These are phyloP conservation scores for Lanistes nyassanus DNA, from an alignment of 1,140 invertebrate genomes.

Conservation along the genomic window DNA sequence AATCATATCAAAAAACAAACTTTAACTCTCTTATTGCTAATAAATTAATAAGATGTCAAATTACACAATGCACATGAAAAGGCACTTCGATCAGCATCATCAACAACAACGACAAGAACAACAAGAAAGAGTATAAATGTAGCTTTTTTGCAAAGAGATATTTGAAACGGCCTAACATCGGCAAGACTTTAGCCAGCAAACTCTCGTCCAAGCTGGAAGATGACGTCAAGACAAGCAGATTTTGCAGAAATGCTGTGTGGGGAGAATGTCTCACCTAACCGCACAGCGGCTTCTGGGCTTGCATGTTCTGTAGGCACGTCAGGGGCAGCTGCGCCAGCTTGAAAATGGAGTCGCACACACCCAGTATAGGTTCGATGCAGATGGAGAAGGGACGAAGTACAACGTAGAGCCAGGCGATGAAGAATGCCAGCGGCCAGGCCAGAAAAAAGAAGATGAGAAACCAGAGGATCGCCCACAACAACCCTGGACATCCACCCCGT, in stretches of 20 bases:
- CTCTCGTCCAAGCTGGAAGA: not conserved
- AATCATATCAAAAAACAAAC: too few relatives aligned
- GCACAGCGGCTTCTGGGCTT: slow-evolving; percentile 62
- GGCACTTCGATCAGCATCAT: not conserved
- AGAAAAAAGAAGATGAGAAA: slow-evolving; percentile 60
- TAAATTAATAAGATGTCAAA: too few relatives aligned
- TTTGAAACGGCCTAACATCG: not conserved
- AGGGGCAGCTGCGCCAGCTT: slow-evolving; percentile 58
- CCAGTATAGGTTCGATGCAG: slow-evolving; percentile 56
- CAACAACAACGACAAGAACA: too few relatives aligned
- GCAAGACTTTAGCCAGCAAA: not conserved
- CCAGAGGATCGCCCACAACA: slow-evolving; percentile 62
- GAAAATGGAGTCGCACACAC: slow-evolving; percentile 56
- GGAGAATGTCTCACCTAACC: slow-evolving; percentile 11
- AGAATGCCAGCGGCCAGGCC: slow-evolving; percentile 63
- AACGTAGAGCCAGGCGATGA: slow-evolving; percentile 63
- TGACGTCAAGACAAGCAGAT: not conserved
- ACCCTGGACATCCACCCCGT: slow-evolving; percentile 49
- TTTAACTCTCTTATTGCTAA: too few relatives aligned
- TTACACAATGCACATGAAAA: not conserved
- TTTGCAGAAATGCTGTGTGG: not conserved
- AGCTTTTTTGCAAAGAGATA: too few relatives aligned
- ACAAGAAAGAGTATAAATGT: not conserved
- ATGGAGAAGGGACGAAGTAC: slow-evolving; percentile 61
- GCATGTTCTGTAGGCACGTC: slow-evolving; percentile 62